Base-by-base conservation (phyloP, 2,113 vertebrate species). In the Falcunculus frontatus region DNA sequence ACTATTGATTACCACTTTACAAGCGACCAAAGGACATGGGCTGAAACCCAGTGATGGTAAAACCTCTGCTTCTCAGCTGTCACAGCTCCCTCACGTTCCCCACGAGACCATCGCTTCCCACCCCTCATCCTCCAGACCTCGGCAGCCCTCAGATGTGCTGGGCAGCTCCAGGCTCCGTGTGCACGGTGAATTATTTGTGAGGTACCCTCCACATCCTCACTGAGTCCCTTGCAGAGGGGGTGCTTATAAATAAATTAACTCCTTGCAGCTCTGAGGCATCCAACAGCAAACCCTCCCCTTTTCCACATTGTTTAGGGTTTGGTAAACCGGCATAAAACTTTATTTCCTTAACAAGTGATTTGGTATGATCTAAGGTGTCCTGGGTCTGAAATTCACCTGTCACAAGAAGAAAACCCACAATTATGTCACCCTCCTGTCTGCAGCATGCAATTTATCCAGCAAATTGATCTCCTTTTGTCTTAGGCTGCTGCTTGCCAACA, bases 51-150 rank as follows among this genome's bases (percentile, higher is more conserved):
- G n/a, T 10, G 60, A 53, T 75, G 70, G 52, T 53, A 79, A 63
- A 79, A 85, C 27, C 67, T 76, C 44, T 50, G 53, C 41, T 29
- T 42, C 49, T 64, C 70, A 68, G 23, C 47, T 26, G 2, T 29
- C 64, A 26, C 5, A 65, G 42, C 39, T 52, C 39, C 3, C 1
- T 30, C 35, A 2, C 1, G 0, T 4, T 72, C 39, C 67, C 41
- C 1, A 0, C 0, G 20, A 56, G 49, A 21, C 27, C 57, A 33
- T 7, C 0, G 0, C 33, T 68, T n/a, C 67, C 29, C 55, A 29
- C 6, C 27, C 25, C 52, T 39, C 37, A 10, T 6, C 46, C 49
- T 53, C 16, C 37, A 22, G n/a, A 25, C 59, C 69, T 30, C 30
- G 16, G 35, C 13, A 53, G 49, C 22, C 30, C 20, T 21, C 0